Conservation (phyloP, 2,797 vertebrate species). For the Mus spretus region DNA sequence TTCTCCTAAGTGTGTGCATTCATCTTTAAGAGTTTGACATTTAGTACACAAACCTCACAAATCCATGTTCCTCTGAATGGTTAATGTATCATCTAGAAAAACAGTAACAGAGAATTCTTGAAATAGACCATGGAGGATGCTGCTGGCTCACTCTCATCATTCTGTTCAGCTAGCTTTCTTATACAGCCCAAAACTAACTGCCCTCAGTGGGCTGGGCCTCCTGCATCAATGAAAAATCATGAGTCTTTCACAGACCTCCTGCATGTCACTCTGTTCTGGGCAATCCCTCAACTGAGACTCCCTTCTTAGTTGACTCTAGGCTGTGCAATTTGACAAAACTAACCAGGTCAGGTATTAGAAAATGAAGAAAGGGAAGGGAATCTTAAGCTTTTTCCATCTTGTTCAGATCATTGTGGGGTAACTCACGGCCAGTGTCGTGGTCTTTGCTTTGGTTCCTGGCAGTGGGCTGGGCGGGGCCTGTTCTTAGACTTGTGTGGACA, state of each 20-base stretch:
- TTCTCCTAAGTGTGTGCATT: fast-evolving
- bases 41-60: neutral
- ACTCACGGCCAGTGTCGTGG: neutral
- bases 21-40: neutral
- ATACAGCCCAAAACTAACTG: neutral
- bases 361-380: neutral
- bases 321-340: neutral
- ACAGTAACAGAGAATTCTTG: neutral
- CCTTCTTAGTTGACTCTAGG: neutral
- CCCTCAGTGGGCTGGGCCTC: neutral
- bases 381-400: fast-evolving
- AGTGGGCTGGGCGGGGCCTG: neutral
- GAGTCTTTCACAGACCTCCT: neutral
- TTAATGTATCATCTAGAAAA: neutral
- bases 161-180: neutral
- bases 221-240: neutral
- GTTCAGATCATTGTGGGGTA: no score
- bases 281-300: neutral
- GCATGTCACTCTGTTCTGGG: neutral
- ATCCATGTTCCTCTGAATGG: fast-evolving
- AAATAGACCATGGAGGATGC: neutral
- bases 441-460: neutral
- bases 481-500: neutral
- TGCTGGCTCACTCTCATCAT: neutral
- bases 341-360: neutral